Base-by-base conservation (phyloP, 2,888 invertebrate genomes). In the Drosophila tanythrix region DNA sequence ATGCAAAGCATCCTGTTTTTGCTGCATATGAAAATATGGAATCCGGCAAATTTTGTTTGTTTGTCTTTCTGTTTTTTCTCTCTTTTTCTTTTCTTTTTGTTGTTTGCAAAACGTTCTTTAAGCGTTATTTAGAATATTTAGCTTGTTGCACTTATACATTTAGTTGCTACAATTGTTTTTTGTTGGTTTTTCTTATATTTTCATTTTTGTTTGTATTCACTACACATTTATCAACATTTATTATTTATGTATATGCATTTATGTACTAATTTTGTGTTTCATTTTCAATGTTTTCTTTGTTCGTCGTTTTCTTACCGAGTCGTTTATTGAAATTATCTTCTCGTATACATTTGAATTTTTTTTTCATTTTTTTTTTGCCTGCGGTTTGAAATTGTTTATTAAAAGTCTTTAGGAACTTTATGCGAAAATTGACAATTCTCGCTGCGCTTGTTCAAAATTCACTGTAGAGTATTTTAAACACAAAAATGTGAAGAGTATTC, bases 221-320 rank as follows among this genome's bases (percentile, higher is more conserved):
- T 88, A 88, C 90, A 88, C 87, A 88, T 88, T 88, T 86, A 88
- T 83, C 87, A 88, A 88, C 87, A 88, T 90, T 88, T 86, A 88
- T 63, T 85, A 73, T 65, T 83, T 73, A 62, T 70, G 70, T 67
- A 62, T 80, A 50, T 74, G 46, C 64, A 64, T 71, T 70, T 67
- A 77, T 73, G 52, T 66, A 58, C 67, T 78, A 75, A 50, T 57
- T 59, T 56, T 46, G 21, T 46, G 21, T 80, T 60, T 35, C 51
- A 40, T 35, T 11, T 36, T 56, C 71, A 27, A 7, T 56, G 13
- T 29, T 33, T 67, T 60, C 29, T 55, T 65, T 69, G 78, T 59
- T 70, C 69, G 66, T 64, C 61, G 7, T 63, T 69, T n/a, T 46
- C 55, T 56, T 58, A 56, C 33, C 72, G 60, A 66, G 51, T 48